Conservation (phyloP, 2,113 vertebrate species). For the Sinosuthora webbiana region DNA sequence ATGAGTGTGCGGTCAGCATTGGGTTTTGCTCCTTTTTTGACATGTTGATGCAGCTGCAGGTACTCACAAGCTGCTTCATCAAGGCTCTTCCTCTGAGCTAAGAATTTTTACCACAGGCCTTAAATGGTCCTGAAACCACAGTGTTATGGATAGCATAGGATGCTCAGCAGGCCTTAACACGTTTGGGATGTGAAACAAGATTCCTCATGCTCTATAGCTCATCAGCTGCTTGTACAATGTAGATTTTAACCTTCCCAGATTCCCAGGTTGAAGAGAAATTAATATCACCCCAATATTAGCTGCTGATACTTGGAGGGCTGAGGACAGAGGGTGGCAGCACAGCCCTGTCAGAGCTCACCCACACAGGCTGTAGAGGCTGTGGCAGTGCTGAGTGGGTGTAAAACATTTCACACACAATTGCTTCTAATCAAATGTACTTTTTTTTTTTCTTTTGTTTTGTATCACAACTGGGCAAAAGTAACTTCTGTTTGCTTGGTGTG, state of each 20-base stretch:
- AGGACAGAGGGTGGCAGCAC: conserved; percentile 70
- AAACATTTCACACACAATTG: background rate
- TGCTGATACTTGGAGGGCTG: background rate
- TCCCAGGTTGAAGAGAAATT: background rate
- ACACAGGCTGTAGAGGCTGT: background rate
- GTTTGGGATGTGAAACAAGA: background rate
- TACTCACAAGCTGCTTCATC: background rate
- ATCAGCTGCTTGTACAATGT: background rate
- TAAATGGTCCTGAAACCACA: background rate
- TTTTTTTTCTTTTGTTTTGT: background rate
- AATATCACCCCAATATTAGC: background rate
- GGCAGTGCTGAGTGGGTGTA: background rate
- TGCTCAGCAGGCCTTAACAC: background rate
- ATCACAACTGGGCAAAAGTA: background rate
- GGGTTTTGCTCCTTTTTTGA: background rate
- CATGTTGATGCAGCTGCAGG: background rate
- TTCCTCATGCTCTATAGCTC: background rate
- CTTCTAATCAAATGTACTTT: conserved; percentile 3
- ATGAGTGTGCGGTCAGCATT: background rate
- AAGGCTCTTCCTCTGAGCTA: background rate
- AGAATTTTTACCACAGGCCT: background rate
- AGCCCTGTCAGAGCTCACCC: background rate
- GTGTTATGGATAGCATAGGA: accelerated
- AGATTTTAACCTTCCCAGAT: background rate
- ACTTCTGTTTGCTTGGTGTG: background rate